Conservation (phyloP, 2,797 vertebrate genomes). For the Dendrocincla tyrannina region DNA sequence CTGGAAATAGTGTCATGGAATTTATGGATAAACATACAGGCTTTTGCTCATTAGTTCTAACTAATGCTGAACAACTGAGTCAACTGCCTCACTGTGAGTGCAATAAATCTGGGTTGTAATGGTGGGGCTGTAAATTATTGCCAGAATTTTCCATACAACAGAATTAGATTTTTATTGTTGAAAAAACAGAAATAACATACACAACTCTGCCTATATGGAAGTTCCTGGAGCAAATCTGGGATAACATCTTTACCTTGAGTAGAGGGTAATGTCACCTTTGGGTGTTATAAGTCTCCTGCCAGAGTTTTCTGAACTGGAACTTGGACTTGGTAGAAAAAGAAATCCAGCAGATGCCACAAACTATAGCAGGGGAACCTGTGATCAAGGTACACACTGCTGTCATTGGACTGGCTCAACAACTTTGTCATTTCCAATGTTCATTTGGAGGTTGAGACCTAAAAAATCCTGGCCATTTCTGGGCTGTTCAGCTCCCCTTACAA, state of each 20-base stretch:
- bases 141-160: background rate
- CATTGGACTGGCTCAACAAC: accelerated
- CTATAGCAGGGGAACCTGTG: accelerated
- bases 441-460: background rate
- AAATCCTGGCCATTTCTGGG: accelerated
- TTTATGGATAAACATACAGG: background rate
- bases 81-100: background rate
- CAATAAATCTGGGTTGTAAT: accelerated
- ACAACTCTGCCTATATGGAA: background rate
- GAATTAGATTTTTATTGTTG: background rate
- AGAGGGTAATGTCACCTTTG: accelerated
- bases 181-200: background rate
- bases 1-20: background rate
- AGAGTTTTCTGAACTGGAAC: background rate
- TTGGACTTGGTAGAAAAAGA: background rate
- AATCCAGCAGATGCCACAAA: background rate
- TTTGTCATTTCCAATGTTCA: background rate
- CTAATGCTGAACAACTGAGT: background rate
- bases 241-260: background rate
- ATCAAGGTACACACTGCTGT: background rate
- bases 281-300: background rate
- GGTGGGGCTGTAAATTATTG: background rate
- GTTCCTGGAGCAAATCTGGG: background rate
- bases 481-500: background rate
- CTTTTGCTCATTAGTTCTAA: background rate